phyloP scores from a whole-genome alignment of 1,140 invertebrate species.

The Cheumatopsyche charites region DNA sequence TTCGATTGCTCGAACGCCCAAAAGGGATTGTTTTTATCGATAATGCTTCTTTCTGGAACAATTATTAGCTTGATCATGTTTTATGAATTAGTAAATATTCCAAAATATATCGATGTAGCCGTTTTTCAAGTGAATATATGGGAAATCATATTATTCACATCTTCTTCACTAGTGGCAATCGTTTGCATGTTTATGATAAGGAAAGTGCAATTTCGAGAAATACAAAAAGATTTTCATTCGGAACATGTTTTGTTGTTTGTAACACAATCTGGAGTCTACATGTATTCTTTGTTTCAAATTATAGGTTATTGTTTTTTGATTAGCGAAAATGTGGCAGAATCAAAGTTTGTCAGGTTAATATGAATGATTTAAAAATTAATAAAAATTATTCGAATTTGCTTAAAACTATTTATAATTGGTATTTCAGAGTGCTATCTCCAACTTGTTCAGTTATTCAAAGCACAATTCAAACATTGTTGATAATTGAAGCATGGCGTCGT shows the following conservation, averaged over 20 bases:
- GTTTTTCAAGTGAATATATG: slow-evolving; percentile 70
- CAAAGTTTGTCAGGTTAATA: slow-evolving; percentile 39
- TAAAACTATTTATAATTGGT: slow-evolving; percentile 8
- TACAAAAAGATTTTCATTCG: slow-evolving; percentile 60
- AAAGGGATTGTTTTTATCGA: slow-evolving; percentile 72
- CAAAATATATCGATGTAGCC: slow-evolving; percentile 65
- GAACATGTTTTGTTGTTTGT: slow-evolving; percentile 73
- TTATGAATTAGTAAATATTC: slow-evolving; percentile 71
- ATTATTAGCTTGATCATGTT: slow-evolving; percentile 77
- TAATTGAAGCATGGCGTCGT: slow-evolving; percentile 81
- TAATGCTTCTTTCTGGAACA: slow-evolving; percentile 70
- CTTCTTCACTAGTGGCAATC: slow-evolving; percentile 62
- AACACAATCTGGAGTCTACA: slow-evolving; percentile 71
- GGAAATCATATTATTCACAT: slow-evolving; percentile 67
- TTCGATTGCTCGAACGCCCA: slow-evolving; percentile 76
- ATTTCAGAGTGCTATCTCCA: slow-evolving; percentile 50
- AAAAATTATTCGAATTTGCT: neutral
- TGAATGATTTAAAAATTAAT: slow-evolving; percentile 17
- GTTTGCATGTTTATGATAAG: slow-evolving; percentile 62
- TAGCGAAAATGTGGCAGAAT: slow-evolving; percentile 43
- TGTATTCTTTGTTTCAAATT: slow-evolving; percentile 73
- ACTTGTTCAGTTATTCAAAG: slow-evolving; percentile 55
- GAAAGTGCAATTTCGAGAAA: slow-evolving; percentile 51
- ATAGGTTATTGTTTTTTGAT: slow-evolving; percentile 61
- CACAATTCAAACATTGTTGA: slow-evolving; percentile 74